A percentile compares a stretch with the other conserved stretches of the same genome.
phyloP scores from a whole-genome alignment of 2,888 invertebrate species.

The Drosophila pseudotakahashii region DNA sequence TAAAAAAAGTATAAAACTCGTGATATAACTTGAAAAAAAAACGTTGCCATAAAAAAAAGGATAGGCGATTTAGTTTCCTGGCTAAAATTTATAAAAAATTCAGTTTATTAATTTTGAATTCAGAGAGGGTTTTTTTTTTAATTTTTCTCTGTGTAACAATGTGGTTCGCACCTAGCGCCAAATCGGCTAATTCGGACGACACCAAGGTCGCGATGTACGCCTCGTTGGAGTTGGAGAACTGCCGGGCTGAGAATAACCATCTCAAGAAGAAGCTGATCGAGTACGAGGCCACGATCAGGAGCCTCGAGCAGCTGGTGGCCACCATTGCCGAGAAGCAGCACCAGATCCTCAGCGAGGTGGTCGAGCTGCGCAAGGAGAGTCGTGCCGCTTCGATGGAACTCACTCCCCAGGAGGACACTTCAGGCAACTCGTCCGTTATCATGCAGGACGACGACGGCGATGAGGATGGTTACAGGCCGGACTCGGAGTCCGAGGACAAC shows the following conservation, averaged over 20 bases:
- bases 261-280: conserved; percentile 63
- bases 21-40: too few relatives aligned
- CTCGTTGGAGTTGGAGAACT: conserved; percentile 61
- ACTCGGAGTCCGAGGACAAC: conserved; percentile 9
- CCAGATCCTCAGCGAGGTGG: conserved; percentile 67
- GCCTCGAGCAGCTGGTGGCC: conserved; percentile 68
- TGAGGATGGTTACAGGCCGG: conserved; percentile 61
- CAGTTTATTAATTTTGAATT: too few relatives aligned
- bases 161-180: conserved; percentile 2
- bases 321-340: conserved; percentile 74
- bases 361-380: conserved; percentile 63
- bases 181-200: conserved; percentile 24
- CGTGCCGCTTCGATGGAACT: not conserved
- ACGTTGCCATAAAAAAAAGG: too few relatives aligned
- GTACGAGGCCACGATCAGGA: conserved; percentile 62
- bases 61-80: too few relatives aligned
- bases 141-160: not conserved
- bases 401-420: not conserved
- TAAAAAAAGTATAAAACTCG: too few relatives aligned
- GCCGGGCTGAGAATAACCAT: conserved; percentile 73
- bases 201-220: conserved; percentile 54
- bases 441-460: conserved; percentile 63
- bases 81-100: too few relatives aligned
- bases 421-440: not conserved
- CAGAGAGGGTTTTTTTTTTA: too few relatives aligned